A percentile compares a stretch with the other conserved stretches of the same genome.
Conservation (phyloP, 2,797 vertebrate genomes). For the Cephalopachus bancanus region DNA sequence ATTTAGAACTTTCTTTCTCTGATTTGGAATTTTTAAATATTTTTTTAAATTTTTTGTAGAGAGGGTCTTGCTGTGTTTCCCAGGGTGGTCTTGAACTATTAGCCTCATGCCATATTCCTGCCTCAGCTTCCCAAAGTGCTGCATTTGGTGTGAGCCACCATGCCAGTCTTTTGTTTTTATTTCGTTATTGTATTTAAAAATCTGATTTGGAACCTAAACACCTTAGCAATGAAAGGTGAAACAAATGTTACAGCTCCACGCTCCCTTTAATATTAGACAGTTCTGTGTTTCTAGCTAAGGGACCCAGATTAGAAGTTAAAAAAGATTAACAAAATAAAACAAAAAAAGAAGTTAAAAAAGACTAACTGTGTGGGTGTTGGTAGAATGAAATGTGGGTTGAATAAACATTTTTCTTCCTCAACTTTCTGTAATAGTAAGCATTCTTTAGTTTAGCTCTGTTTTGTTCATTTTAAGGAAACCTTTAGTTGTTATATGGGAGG, state of each 20-base stretch:
- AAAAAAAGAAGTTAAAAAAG: neutral
- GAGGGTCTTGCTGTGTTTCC: too few relatives aligned
- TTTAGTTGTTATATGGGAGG: neutral
- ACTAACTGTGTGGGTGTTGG: neutral
- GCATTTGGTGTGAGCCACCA: too few relatives aligned
- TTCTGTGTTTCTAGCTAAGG: neutral
- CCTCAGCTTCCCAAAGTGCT: too few relatives aligned
- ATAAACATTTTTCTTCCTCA: slow-evolving; percentile 1
- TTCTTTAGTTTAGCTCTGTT: slow-evolving; percentile 42
- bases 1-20: slow-evolving; percentile 54
- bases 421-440: slow-evolving; percentile 42
- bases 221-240: neutral
- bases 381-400: neutral
- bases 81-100: too few relatives aligned
- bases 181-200: too few relatives aligned
- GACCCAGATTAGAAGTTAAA: slow-evolving; percentile 1
- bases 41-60: too few relatives aligned
- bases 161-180: too few relatives aligned
- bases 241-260: slow-evolving; percentile 20
- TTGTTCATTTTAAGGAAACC: neutral
- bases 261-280: slow-evolving; percentile 9
- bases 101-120: too few relatives aligned
- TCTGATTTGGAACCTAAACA: slow-evolving; percentile 35
- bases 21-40: neutral
- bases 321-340: too few relatives aligned